Evolutionary conservation across 2,113 vertebrate species (phyloP).

Genomic region (Myanophis thanlyinensis): DNA sequence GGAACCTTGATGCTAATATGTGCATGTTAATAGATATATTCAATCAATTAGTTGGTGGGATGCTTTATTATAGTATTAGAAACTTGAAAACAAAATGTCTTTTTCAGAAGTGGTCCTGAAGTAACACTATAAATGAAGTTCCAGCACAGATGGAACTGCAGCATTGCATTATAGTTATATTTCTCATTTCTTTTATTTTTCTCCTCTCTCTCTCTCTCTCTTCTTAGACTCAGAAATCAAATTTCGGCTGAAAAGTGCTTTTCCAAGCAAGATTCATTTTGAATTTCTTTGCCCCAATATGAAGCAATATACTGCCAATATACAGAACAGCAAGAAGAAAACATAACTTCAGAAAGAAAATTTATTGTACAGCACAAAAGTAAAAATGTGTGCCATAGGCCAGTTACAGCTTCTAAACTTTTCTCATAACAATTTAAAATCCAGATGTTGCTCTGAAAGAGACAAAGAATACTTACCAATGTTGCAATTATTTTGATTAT

Average conservation of each 20-base stretch:
- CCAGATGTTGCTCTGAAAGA: background rate
- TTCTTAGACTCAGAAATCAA: conserved; percentile 47
- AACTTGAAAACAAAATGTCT: conserved; percentile 54
- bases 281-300: conserved; percentile 32
- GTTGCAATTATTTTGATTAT: background rate
- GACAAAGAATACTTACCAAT: background rate
- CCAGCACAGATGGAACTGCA: conserved; percentile 44
- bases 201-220: conserved; percentile 6
- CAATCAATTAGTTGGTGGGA: conserved; percentile 54
- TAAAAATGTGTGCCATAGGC: conserved; percentile 18
- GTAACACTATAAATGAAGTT: conserved; percentile 41
- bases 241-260: conserved; percentile 40
- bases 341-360: conserved; percentile 34
- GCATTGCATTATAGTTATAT: conserved; percentile 34
- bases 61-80: conserved; percentile 44
- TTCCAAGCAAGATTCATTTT: conserved; percentile 34
- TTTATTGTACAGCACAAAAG: conserved; percentile 3
- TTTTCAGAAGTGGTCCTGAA: conserved; percentile 38
- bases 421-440: conserved; percentile 1
- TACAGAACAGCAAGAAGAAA: background rate
- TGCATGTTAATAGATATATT: conserved; percentile 57
- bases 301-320: conserved; percentile 36
- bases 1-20: conserved; percentile 48
- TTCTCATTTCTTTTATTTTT: conserved; percentile 18
- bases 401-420: conserved; percentile 8